phyloP scores from a whole-genome alignment of 2,113 vertebrate species.

The Cryptomyrus ogoouensis region DNA sequence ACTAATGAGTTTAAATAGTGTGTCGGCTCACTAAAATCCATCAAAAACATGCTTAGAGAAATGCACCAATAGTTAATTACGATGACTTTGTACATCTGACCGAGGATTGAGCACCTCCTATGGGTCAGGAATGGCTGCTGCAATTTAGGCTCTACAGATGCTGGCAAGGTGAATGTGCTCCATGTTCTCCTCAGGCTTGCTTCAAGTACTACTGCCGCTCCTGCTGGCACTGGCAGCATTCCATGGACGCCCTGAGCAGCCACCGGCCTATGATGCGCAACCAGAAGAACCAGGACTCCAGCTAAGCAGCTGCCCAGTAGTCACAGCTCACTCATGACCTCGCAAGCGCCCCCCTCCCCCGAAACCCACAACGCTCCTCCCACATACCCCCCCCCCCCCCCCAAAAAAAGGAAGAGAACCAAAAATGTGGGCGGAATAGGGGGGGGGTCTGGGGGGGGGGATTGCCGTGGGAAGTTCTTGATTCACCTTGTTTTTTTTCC shows the following conservation, averaged over 20 bases:
- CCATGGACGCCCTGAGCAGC: constrained; percentile 88
- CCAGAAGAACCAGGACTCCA: constrained; percentile 92
- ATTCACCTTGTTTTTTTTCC: too few species aligned
- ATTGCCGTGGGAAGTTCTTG: too few species aligned
- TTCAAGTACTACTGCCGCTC: constrained; percentile 98
- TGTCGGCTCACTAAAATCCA: not conserved
- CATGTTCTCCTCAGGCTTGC: constrained; percentile 67
- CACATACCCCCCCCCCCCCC: constrained; percentile 29
- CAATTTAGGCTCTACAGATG: not conserved
- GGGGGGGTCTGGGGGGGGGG: too few species aligned
- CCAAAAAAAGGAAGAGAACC: too few species aligned
- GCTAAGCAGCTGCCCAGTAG: constrained; percentile 60
- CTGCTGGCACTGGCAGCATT: constrained; percentile 98
- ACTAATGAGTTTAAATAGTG: not conserved
- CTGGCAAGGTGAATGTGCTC: not conserved
- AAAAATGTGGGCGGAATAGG: too few species aligned
- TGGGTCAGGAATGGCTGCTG: not conserved
- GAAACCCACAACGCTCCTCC: not conserved
- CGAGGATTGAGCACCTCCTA: not conserved
- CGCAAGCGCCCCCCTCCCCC: constrained; percentile 11
- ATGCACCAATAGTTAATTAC: not conserved
- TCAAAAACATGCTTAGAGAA: not conserved
- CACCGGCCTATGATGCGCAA: constrained; percentile 97
- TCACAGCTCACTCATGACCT: constrained; percentile 32
- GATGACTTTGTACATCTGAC: not conserved